Percentiles rank a stretch among this genome's conserved stretches.
Evolutionary conservation across 2,888 invertebrate species (phyloP).

Genomic region (Allophyes oxyacanthae): DNA sequence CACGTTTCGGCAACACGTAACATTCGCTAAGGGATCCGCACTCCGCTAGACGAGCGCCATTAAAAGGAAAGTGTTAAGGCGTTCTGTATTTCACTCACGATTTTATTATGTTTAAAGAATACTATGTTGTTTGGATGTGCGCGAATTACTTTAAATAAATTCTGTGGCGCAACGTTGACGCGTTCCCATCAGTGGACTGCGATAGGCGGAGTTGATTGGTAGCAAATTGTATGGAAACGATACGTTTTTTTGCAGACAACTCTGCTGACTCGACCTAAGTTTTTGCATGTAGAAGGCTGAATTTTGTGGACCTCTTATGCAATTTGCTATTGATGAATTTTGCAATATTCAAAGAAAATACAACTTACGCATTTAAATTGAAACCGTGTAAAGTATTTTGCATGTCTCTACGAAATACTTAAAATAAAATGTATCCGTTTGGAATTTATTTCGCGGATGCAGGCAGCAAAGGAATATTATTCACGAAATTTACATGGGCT

Average conservation of each 20-base stretch:
- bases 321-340: constrained; percentile 13
- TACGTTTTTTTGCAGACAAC: no score
- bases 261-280: no score
- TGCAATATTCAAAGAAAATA: constrained; percentile 15
- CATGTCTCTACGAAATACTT: background rate
- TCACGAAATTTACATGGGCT: constrained; percentile 11
- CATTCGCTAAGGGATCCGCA: constrained; percentile 54
- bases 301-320: constrained; percentile 1
- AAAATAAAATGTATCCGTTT: background rate
- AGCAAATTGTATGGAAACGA: no score
- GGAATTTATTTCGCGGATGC: constrained; percentile 2
- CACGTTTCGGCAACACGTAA: constrained; percentile 63
- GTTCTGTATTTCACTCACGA: constrained; percentile 38
- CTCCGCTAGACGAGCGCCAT: constrained; percentile 47
- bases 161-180: no score
- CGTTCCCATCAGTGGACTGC: no score
- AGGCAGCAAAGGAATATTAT: constrained; percentile 15
- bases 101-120: constrained; percentile 20
- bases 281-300: no score
- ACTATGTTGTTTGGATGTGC: constrained; percentile 20
- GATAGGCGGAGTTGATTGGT: no score
- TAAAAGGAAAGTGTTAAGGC: constrained; percentile 44
- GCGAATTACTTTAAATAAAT: constrained; percentile 2
- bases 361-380: background rate
- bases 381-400: constrained; percentile 3